Conservation (phyloP, 2,797 vertebrate genomes). For the Fringilla coelebs region DNA sequence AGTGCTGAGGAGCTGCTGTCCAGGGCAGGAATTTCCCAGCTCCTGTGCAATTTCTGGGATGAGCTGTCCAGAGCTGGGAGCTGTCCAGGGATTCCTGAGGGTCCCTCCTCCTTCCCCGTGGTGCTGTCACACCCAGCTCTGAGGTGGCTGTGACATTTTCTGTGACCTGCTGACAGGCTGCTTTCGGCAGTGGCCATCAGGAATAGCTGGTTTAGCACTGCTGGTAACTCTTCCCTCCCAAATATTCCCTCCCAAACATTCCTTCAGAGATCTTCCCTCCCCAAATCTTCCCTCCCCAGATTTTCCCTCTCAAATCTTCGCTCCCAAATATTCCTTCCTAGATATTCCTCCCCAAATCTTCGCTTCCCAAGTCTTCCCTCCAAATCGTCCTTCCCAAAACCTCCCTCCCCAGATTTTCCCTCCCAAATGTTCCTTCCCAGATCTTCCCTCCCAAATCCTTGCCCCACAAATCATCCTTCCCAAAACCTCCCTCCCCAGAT, state of each 20-base stretch:
- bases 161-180: neutral
- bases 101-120: neutral
- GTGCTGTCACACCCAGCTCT: neutral
- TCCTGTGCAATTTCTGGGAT: neutral
- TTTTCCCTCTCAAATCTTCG: too few relatives aligned
- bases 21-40: neutral
- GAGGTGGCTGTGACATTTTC: rapidly evolving
- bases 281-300: too few relatives aligned
- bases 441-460: neutral
- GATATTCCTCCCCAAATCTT: too few relatives aligned
- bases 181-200: rapidly evolving
- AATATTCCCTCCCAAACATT: too few relatives aligned
- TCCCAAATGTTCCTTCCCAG: neutral
- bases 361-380: too few relatives aligned
- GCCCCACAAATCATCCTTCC: neutral
- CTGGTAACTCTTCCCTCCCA: neutral
- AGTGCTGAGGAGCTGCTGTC: rapidly evolving
- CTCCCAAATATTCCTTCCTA: too few relatives aligned
- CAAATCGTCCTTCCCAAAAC: too few relatives aligned
- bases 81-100: neutral
- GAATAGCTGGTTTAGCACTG: rapidly evolving
- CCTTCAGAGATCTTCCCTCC: too few relatives aligned
- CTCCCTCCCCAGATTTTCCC: neutral
- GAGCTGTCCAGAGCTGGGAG: neutral
- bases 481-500: neutral